Evolutionary conservation across 2,888 invertebrate species (phyloP).

Genomic region (Antitype chi): DNA sequence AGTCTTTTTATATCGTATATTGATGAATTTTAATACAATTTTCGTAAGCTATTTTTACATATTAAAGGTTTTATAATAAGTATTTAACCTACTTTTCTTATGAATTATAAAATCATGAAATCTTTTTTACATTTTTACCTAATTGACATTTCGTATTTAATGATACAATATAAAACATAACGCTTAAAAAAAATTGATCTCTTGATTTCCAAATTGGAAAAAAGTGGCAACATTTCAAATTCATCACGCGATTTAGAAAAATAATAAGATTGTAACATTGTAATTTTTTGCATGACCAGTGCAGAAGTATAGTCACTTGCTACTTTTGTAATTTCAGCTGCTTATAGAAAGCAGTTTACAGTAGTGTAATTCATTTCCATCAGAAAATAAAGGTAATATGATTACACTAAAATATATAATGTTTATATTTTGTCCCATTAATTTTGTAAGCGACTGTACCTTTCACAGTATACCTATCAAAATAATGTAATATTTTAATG

Average conservation of each 20-base stretch:
- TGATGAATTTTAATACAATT: constrained; percentile 49
- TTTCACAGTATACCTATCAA: not conserved
- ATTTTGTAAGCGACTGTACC: constrained; percentile 19
- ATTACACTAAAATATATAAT: not conserved
- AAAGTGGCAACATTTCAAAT: not conserved
- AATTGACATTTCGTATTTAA: constrained; percentile 36
- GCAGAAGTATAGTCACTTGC: constrained; percentile 1
- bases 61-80: constrained; percentile 30
- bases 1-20: constrained; percentile 53
- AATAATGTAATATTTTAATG: not conserved
- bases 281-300: not conserved
- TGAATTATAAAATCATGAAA: constrained; percentile 40
- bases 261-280: not conserved
- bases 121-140: constrained; percentile 32
- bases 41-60: constrained; percentile 42
- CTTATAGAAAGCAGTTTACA: not conserved
- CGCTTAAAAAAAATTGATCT: constrained; percentile 56
- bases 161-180: constrained; percentile 18
- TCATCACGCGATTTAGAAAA: not conserved
- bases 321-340: not conserved
- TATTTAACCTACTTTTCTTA: constrained; percentile 41
- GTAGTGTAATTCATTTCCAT: not conserved
- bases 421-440: not conserved
- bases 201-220: constrained; percentile 27
- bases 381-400: not conserved